phyloP scores from a whole-genome alignment of 2,888 invertebrate species.

The Entomobrya proxima region DNA sequence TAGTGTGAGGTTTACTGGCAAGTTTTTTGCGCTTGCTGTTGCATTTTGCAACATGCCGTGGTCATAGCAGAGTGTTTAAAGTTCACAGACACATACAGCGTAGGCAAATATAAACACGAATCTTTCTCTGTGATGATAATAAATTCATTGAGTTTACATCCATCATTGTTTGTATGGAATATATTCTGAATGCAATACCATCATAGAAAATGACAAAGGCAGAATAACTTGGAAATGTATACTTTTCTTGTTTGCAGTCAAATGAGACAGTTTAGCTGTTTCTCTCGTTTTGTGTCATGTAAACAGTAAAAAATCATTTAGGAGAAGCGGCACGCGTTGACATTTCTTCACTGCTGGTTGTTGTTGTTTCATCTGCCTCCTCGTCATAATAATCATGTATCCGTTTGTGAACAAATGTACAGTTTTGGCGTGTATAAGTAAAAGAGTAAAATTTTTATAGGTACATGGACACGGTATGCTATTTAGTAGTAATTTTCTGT shows the following conservation, averaged over 20 bases:
- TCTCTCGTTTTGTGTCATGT: not conserved
- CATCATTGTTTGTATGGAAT: too few species aligned
- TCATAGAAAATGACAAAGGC: too few species aligned
- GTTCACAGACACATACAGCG: not conserved
- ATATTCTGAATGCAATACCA: too few species aligned
- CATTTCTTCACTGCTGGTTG: slow-evolving; percentile 57
- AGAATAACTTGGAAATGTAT: not conserved
- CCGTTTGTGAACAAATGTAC: not conserved
- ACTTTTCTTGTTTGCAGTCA: slow-evolving; percentile 38
- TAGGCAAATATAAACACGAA: not conserved
- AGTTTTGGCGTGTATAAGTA: not conserved
- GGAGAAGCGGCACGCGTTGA: slow-evolving; percentile 72
- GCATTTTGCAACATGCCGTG: slow-evolving; percentile 34
- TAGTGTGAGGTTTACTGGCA: not conserved
- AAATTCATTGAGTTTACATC: too few species aligned
- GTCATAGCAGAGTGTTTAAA: slow-evolving; percentile 1
- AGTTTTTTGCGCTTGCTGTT: slow-evolving; percentile 11
- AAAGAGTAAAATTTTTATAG: not conserved
- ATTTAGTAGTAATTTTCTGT: slow-evolving; percentile 9
- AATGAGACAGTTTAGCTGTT: slow-evolving; percentile 18
- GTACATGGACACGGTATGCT: not conserved
- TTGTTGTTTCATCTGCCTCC: slow-evolving; percentile 34
- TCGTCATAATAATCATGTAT: slow-evolving; percentile 30
- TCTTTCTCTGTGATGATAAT: too few species aligned
- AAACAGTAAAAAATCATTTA: slow-evolving; percentile 43